phyloP scores from a whole-genome alignment of 2,113 vertebrate species.

The Perca schrenkii region DNA sequence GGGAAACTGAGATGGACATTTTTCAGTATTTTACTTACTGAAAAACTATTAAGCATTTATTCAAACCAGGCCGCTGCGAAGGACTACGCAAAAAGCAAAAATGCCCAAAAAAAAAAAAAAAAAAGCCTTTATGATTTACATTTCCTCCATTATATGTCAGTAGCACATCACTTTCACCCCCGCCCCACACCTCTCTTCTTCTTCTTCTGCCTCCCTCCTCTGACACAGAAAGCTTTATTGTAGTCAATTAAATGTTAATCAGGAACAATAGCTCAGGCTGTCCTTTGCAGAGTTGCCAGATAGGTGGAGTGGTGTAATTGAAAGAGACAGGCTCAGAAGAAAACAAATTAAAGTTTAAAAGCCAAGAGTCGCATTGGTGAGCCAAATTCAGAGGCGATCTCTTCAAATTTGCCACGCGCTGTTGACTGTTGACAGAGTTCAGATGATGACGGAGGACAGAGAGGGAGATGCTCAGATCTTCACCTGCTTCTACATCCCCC shows the following conservation, averaged over 20 bases:
- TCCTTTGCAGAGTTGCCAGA: slow-evolving; percentile 51
- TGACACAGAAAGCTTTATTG: slow-evolving; percentile 78
- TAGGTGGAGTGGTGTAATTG: slow-evolving; percentile 70
- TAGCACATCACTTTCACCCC: slow-evolving; percentile 32
- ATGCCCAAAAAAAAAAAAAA: too few relatives aligned
- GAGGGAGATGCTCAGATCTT: slow-evolving; percentile 3
- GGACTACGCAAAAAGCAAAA: too few relatives aligned
- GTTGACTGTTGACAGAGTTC: slow-evolving; percentile 35
- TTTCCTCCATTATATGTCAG: slow-evolving; percentile 21
- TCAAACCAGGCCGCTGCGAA: too few relatives aligned
- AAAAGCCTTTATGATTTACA: not conserved
- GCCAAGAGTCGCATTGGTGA: slow-evolving; percentile 47
- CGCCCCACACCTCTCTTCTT: slow-evolving; percentile 13
- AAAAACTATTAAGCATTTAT: too few relatives aligned
- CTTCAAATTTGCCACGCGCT: slow-evolving; percentile 36
- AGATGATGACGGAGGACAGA: not conserved
- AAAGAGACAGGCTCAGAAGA: slow-evolving; percentile 78
- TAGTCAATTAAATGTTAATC: slow-evolving; percentile 84
- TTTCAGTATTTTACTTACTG: too few relatives aligned
- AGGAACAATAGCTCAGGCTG: slow-evolving; percentile 68
- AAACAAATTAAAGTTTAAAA: slow-evolving; percentile 86
- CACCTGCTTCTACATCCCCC: slow-evolving; percentile 4
- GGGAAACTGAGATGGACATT: too few relatives aligned
- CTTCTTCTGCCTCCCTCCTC: slow-evolving; percentile 26
- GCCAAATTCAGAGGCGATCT: slow-evolving; percentile 50